phyloP scores from a whole-genome alignment of 2,888 invertebrate genomes.

The Hydrotaea diabolus region DNA sequence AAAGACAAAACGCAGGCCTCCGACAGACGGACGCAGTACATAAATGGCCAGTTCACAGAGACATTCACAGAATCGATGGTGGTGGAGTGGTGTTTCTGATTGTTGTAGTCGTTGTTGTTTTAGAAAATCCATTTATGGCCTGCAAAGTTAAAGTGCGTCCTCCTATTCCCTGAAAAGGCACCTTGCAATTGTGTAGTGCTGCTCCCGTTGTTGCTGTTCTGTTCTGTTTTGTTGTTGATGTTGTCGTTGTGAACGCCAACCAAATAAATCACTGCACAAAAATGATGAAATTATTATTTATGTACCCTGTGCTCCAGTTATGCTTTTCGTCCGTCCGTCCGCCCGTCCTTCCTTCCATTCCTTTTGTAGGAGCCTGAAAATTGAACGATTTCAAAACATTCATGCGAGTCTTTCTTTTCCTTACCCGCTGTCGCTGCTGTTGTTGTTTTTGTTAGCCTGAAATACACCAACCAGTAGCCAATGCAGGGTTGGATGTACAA shows the following conservation, averaged over 20 bases:
- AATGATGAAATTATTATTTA: conserved; percentile 76
- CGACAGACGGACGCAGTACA: not conserved
- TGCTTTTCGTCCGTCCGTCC: conserved; percentile 41
- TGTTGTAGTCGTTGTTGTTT: not conserved
- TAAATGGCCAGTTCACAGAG: conserved; percentile 32
- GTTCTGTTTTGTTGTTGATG: conserved; percentile 18
- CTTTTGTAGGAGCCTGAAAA: no score
- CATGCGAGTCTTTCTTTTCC: no score
- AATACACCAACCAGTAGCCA: conserved; percentile 66
- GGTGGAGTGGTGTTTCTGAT: not conserved
- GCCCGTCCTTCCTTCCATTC: conserved; percentile 3
- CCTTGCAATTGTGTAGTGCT: conserved; percentile 40
- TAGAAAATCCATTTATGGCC: conserved; percentile 59
- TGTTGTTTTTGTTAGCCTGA: conserved; percentile 52
- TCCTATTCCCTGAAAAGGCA: conserved; percentile 35
- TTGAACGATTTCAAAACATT: no score
- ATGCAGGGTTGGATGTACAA: conserved; percentile 64
- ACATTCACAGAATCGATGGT: conserved; percentile 26
- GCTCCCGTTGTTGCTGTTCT: not conserved
- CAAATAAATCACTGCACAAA: conserved; percentile 78
- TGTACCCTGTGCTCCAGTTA: conserved; percentile 75
- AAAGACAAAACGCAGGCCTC: conserved; percentile 33
- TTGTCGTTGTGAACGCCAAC: conserved; percentile 68
- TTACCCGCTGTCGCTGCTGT: conserved; percentile 58
- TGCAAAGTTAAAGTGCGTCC: conserved; percentile 63